A percentile compares a stretch with the other conserved stretches of the same genome.
Evolutionary conservation across 2,113 vertebrate genomes (phyloP).

Genomic region (Grallaria varia): DNA sequence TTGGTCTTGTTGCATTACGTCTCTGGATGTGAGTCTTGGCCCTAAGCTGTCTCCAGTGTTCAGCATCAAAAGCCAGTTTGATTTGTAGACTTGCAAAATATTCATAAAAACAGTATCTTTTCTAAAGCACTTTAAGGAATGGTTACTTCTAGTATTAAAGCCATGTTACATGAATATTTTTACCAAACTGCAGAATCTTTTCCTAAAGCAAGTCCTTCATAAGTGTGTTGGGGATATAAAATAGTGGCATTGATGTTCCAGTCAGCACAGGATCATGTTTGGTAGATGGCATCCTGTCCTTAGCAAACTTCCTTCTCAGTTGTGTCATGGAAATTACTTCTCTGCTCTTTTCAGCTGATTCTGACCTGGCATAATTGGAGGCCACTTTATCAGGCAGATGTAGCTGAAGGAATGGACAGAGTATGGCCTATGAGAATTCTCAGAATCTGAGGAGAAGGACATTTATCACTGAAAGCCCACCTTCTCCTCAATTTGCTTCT

Average conservation of each 20-base stretch:
- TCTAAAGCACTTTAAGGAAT: not conserved
- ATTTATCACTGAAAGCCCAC: not conserved
- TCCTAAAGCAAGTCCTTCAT: fast-evolving
- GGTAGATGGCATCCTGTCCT: not conserved
- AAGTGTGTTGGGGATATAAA: not conserved
- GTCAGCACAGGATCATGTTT: not conserved
- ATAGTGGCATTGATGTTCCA: not conserved
- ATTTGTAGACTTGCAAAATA: not conserved
- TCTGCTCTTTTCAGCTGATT: not conserved
- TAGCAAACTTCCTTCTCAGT: not conserved
- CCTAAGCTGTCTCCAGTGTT: not conserved
- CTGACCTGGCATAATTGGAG: not conserved
- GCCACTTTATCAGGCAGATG: not conserved
- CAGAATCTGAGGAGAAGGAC: not conserved
- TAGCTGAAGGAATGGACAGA: not conserved
- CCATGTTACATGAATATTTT: not conserved
- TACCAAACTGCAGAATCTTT: not conserved
- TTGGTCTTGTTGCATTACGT: not conserved
- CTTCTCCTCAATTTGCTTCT: not conserved
- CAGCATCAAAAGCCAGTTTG: not conserved
- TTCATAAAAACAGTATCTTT: not conserved
- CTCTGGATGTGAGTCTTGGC: not conserved
- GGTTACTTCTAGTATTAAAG: not conserved
- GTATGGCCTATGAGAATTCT: not conserved
- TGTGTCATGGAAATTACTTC: not conserved